phyloP scores from a whole-genome alignment of 1,140 invertebrate genomes.

The Listronotus oregonensis region DNA sequence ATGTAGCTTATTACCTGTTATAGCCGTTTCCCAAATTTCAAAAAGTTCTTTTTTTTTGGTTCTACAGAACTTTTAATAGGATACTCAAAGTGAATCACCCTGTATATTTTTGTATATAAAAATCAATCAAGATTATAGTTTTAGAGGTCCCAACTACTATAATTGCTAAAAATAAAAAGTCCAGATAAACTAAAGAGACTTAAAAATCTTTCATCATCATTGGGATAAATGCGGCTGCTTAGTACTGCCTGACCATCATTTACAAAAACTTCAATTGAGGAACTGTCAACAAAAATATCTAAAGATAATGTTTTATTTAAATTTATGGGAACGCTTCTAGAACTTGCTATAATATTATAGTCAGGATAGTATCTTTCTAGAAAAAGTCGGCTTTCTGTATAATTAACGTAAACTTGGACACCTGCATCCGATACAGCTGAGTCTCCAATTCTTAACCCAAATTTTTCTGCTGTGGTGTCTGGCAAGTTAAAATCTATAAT shows the following conservation, averaged over 20 bases:
- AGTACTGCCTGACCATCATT: conserved; percentile 51
- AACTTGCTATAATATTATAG: neutral
- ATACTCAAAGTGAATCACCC: too few relatives aligned
- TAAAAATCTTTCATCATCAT: conserved; percentile 7
- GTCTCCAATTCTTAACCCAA: conserved; percentile 1
- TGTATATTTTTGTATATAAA: too few relatives aligned
- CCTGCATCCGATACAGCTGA: neutral
- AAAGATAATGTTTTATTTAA: conserved; percentile 36
- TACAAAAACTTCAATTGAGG: conserved; percentile 57
- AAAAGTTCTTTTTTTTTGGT: too few relatives aligned
- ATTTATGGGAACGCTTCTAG: conserved; percentile 9
- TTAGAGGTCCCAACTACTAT: neutral
- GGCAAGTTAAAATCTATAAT: conserved; percentile 7
- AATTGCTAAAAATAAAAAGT: neutral
- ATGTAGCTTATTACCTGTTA: too few relatives aligned
- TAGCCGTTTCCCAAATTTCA: too few relatives aligned
- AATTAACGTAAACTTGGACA: conserved; percentile 2
- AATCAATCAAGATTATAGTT: too few relatives aligned
- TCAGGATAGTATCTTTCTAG: conserved; percentile 14
- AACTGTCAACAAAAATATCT: conserved; percentile 53
- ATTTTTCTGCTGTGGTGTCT: neutral
- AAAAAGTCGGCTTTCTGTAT: neutral
- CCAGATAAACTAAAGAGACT: neutral
- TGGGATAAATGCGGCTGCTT: conserved; percentile 25
- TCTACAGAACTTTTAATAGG: too few relatives aligned